A percentile compares a stretch with the other conserved stretches of the same genome.
These are phyloP conservation scores for Synergus laeviventris DNA, from an alignment of 2,888 invertebrate genomes.

Conservation along the genomic window DNA sequence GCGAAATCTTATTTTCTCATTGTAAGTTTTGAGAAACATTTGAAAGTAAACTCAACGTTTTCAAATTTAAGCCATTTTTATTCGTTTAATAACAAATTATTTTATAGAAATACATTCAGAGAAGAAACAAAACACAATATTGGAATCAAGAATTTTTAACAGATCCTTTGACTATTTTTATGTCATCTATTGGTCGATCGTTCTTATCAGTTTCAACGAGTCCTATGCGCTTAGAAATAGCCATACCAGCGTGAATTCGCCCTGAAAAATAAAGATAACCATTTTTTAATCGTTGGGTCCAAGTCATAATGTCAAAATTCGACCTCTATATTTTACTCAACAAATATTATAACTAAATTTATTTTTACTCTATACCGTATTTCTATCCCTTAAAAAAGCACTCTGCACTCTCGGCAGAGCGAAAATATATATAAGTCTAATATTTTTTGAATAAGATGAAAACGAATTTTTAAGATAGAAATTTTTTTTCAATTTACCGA, in stretches of 20 bases:
- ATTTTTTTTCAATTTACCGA: constrained; percentile 79
- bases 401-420: too few relatives aligned
- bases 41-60: too few relatives aligned
- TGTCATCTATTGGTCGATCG: constrained; percentile 93
- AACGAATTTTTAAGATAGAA: background rate
- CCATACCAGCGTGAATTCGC: constrained; percentile 91
- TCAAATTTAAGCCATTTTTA: too few relatives aligned
- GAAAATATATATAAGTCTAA: background rate
- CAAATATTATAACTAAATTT: background rate
- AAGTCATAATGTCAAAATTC: background rate
- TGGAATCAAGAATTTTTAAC: constrained; percentile 73
- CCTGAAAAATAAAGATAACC: constrained; percentile 71
- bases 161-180: constrained; percentile 84
- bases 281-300: background rate
- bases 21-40: too few relatives aligned
- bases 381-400: too few relatives aligned
- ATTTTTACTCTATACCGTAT: too few relatives aligned
- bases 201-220: constrained; percentile 95
- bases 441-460: background rate
- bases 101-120: background rate
- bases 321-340: too few relatives aligned
- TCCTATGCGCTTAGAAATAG: constrained; percentile 93
- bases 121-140: background rate
- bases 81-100: too few relatives aligned
- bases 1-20: too few relatives aligned